Evolutionary conservation across 2,797 vertebrate species (phyloP), one percentile per base, ranked within the genome.

Genomic region (Hozukius guyotensis): DNA sequence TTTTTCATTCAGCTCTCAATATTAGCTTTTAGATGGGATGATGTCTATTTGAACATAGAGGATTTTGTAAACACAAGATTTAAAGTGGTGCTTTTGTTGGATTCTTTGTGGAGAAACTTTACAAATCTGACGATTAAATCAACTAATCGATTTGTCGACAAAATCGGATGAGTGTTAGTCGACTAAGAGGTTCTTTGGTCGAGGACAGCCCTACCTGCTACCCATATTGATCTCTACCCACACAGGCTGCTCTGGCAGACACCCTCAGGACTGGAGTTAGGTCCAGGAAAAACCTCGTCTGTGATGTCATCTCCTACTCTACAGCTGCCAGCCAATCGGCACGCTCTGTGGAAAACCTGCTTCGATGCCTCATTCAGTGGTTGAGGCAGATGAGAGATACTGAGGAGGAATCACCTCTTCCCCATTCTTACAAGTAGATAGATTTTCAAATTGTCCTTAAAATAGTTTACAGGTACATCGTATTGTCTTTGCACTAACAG

Each of bases 231-330:
- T 57, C 14, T 55, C 22, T 64, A 34, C 36, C 14, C 20, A 24
- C 56, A 46, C 84, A 98, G 97, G 97, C 97, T 1, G 96, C 96
- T 16, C 92, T 98, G 1, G 95, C 96, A 32, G 93, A 96, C 16
- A 82, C 94, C 10, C 94, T 98, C 68, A 92, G 83, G 81, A 85
- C 88, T 4, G 78, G 91, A 60, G 46, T 18, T 4, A 87, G 68
- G 66, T 87, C 74, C 32, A 87, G 56, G 76, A 89, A 74, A 78
- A 83, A 65, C 0, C 72, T 85, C 1, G 24, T 52, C 22, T 95
- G 91, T 78, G 90, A 95, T 12, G 94, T 97, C 72, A 93, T 97
- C 72, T 96, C 95, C 82, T 97, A 97, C 89, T 97, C 97, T 16
- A 90, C 96, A 2, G 93, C 93, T 7, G 95, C 96, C 75, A 95